Evolutionary conservation across 2,888 invertebrate genomes (phyloP).

Genomic region (Muscina levida): DNA sequence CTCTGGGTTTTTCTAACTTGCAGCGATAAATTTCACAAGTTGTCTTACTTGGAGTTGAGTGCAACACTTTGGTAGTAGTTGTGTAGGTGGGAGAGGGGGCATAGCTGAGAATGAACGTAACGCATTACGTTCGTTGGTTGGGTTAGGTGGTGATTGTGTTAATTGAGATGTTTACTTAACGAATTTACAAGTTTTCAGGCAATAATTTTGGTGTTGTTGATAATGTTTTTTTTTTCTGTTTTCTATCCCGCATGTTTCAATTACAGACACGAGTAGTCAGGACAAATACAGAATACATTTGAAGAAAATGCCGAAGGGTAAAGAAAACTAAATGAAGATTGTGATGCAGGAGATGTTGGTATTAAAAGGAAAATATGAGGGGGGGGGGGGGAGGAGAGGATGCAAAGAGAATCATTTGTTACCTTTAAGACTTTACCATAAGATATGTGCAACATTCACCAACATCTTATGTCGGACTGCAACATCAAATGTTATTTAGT

Average conservation of each 20-base stretch:
- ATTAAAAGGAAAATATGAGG: background rate
- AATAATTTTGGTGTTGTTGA: slow-evolving; percentile 25
- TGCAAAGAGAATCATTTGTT: no score
- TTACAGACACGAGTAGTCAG: slow-evolving; percentile 11
- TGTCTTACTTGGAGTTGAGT: background rate
- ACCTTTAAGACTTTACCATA: no score
- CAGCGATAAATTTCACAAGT: slow-evolving; percentile 19
- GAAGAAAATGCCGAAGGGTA: background rate
- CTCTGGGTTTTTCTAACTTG: slow-evolving; percentile 4
- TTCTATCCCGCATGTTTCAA: slow-evolving; percentile 14
- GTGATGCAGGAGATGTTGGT: background rate
- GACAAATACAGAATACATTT: background rate
- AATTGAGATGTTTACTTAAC: slow-evolving; percentile 42
- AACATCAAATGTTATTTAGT: no score
- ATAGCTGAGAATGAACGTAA: background rate
- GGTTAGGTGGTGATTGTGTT: slow-evolving; percentile 9
- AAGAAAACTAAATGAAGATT: background rate
- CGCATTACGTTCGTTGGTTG: background rate
- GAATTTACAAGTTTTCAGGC: slow-evolving; percentile 44
- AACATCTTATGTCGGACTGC: no score
- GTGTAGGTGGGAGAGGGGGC: background rate
- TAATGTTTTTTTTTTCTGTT: no score
- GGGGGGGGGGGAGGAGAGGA: no score
- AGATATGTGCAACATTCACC: no score
- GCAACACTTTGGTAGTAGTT: slow-evolving; percentile 6